These are phyloP conservation scores for Apamea epomidion DNA, from an alignment of 2,888 invertebrate species.

Conservation along the genomic window DNA sequence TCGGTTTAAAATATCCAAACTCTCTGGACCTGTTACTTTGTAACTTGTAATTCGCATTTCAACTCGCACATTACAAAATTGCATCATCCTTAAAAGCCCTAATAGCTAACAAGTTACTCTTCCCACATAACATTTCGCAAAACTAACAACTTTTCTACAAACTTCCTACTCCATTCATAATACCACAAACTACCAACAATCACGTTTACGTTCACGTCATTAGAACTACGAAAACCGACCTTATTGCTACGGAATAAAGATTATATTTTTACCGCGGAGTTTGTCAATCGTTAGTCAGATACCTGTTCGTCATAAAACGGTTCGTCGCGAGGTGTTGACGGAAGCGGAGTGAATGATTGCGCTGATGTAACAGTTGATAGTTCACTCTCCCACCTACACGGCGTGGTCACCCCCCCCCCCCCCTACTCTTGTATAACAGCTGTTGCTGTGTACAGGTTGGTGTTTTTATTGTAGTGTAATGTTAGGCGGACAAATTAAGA, in stretches of 20 bases:
- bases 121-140: constrained; percentile 22
- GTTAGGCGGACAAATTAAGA: constrained; percentile 72
- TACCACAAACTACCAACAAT: constrained; percentile 24
- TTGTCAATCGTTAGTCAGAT: constrained; percentile 17
- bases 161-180: constrained; percentile 29
- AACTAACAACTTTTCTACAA: constrained; percentile 22
- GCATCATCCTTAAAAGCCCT: constrained; percentile 1
- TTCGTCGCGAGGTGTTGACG: constrained; percentile 70
- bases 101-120: background rate
- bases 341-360: constrained; percentile 64
- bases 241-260: constrained; percentile 10
- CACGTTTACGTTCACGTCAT: constrained; percentile 5
- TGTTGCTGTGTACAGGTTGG: constrained; percentile 75
- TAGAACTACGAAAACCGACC: constrained; percentile 4
- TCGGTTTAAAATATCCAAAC: background rate
- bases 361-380: constrained; percentile 75
- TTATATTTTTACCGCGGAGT: background rate
- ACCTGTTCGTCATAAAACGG: constrained; percentile 23
- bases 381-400: constrained; percentile 38
- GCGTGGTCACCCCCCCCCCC: constrained; percentile 14
- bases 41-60: background rate
- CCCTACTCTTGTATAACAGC: constrained; percentile 46
- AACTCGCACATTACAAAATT: constrained; percentile 1
- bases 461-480: constrained; percentile 64
- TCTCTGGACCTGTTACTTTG: background rate